Evolutionary conservation across 2,797 vertebrate genomes (phyloP).

Genomic region (Sebastes variabilis): DNA sequence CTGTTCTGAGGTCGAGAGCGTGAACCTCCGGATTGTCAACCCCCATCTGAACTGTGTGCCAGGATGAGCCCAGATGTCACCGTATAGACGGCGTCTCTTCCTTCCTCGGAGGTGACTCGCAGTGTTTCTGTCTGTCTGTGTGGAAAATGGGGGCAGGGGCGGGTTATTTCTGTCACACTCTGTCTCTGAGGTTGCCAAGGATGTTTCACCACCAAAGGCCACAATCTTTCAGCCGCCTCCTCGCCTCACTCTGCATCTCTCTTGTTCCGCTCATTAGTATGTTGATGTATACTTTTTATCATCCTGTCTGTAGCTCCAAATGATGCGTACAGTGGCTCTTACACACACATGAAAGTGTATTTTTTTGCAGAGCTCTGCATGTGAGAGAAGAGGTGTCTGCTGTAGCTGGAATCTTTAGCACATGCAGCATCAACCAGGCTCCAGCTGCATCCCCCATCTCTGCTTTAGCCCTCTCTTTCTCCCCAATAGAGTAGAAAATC

Average conservation of each 20-base stretch:
- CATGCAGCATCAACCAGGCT: not conserved
- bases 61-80: constrained; percentile 41
- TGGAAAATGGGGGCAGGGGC: constrained; percentile 46
- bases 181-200: constrained; percentile 33
- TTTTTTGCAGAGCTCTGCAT: constrained; percentile 6
- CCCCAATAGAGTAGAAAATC: constrained; percentile 14
- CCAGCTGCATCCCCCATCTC: not conserved
- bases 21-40: constrained; percentile 25
- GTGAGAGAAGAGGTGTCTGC: constrained; percentile 28
- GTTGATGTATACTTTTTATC: constrained; percentile 15
- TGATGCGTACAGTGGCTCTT: constrained; percentile 12
- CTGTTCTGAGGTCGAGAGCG: constrained; percentile 7
- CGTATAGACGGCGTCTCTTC: constrained; percentile 13
- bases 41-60: constrained; percentile 28
- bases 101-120: constrained; percentile 27
- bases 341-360: not conserved
- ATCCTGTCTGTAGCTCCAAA: constrained; percentile 8
- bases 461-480: not conserved
- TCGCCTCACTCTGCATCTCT: not conserved
- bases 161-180: constrained; percentile 61
- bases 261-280: constrained; percentile 33
- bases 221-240: not conserved
- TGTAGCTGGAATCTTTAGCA: constrained; percentile 12
- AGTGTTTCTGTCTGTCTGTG: not conserved
- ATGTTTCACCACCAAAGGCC: constrained; percentile 36